These are phyloP conservation scores for Notothenia coriiceps DNA, from an alignment of 2,113 vertebrate genomes.

Conservation along the genomic window DNA sequence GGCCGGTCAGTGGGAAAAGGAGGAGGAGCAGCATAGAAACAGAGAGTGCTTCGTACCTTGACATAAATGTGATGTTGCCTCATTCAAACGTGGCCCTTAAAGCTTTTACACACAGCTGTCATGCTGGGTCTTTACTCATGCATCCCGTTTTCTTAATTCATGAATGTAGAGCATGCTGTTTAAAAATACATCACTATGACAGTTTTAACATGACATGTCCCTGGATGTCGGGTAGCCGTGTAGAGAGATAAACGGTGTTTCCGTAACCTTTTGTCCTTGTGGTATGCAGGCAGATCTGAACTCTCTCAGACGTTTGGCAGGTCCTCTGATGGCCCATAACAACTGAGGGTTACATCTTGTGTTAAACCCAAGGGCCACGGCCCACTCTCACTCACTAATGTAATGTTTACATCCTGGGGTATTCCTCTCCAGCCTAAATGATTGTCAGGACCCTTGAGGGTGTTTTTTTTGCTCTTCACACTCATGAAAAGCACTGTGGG, in stretches of 20 bases:
- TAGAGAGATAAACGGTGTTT: slow-evolving; percentile 34
- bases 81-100: slow-evolving; percentile 37
- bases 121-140: slow-evolving; percentile 31
- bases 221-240: slow-evolving; percentile 10
- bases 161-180: slow-evolving; percentile 27
- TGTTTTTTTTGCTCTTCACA: slow-evolving; percentile 52
- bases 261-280: slow-evolving; percentile 76
- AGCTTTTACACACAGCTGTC: slow-evolving; percentile 44
- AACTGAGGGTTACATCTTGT: slow-evolving; percentile 64
- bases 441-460: slow-evolving; percentile 64
- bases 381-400: slow-evolving; percentile 67
- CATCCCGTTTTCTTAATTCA: slow-evolving; percentile 4
- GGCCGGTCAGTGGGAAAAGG: slow-evolving; percentile 77
- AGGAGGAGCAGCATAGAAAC: slow-evolving; percentile 60
- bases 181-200: background rate
- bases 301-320: slow-evolving; percentile 68
- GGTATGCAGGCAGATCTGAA: slow-evolving; percentile 44
- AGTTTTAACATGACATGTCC: slow-evolving; percentile 20
- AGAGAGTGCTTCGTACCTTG: slow-evolving; percentile 58
- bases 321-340: slow-evolving; percentile 70
- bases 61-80: slow-evolving; percentile 58
- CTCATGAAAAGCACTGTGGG: slow-evolving; percentile 69
- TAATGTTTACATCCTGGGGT: slow-evolving; percentile 78
- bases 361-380: slow-evolving; percentile 72
- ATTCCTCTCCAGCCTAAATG: slow-evolving; percentile 69